phyloP scores from a whole-genome alignment of 2,113 vertebrate species.

The Lontra canadensis region DNA sequence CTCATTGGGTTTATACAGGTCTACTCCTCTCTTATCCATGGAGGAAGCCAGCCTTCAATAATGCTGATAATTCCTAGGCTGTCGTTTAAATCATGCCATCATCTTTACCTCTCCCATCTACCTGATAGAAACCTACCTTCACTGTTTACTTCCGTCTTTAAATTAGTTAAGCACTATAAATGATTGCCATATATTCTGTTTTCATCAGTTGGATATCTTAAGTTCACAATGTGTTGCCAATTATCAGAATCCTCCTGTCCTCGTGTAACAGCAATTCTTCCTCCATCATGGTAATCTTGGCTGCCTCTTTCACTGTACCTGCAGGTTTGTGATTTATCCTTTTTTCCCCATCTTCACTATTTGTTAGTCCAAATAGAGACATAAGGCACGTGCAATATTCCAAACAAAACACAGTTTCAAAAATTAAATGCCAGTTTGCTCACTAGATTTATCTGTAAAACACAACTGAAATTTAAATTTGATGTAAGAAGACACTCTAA shows the following conservation, averaged over 20 bases:
- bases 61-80: background rate
- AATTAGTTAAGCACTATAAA: background rate
- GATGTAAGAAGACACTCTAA: background rate
- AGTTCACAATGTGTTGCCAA: background rate
- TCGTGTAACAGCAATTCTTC: background rate
- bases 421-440: background rate
- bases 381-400: background rate
- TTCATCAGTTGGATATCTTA: background rate
- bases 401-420: background rate
- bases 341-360: background rate
- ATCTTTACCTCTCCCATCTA: background rate
- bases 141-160: background rate
- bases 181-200: background rate
- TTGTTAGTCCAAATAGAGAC: background rate
- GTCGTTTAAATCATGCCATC: background rate
- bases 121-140: background rate
- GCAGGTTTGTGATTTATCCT: background rate
- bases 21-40: background rate
- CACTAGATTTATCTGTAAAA: background rate
- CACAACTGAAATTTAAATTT: background rate
- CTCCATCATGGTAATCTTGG: fast-evolving
- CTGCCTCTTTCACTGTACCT: background rate
- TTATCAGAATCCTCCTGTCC: background rate
- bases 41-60: background rate
- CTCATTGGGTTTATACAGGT: background rate